phyloP scores from a whole-genome alignment of 2,797 vertebrate genomes.

The Diglossa cyanea region DNA sequence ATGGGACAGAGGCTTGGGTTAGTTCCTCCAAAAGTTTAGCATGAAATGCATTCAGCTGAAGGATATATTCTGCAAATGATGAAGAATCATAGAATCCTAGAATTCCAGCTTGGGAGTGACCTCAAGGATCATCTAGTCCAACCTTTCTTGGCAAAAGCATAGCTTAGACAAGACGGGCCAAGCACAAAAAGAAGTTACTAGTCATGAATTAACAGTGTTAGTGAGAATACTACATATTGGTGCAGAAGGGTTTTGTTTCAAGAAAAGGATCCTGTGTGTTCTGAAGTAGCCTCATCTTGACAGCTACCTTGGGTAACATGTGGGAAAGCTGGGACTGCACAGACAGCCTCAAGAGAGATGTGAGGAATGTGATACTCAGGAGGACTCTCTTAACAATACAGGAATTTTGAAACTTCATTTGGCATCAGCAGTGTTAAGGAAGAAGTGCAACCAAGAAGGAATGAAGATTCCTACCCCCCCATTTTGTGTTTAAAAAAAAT shows the following conservation, averaged over 20 bases:
- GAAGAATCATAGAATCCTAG: not conserved
- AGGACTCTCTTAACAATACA: accelerated
- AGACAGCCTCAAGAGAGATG: not conserved
- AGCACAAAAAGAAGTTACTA: not conserved
- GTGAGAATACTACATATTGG: accelerated
- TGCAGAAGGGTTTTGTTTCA: not conserved
- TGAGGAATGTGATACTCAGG: not conserved
- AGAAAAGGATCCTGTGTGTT: not conserved
- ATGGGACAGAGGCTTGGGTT: too few species aligned
- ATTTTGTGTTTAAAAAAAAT: not conserved
- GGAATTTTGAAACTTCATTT: not conserved
- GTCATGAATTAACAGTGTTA: not conserved
- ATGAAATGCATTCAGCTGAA: not conserved
- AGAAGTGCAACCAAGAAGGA: not conserved
- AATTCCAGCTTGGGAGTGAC: not conserved
- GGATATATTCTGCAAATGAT: accelerated
- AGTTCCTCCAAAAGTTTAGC: not conserved
- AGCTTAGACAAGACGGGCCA: not conserved
- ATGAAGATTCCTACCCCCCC: not conserved
- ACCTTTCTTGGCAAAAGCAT: not conserved
- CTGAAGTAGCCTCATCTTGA: not conserved
- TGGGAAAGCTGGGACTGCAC: not conserved
- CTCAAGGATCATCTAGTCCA: not conserved
- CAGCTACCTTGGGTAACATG: accelerated
- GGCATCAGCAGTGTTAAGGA: not conserved